Evolutionary conservation across 2,888 invertebrate genomes (phyloP).

Genomic region (Pyrocoelia pectoralis): DNA sequence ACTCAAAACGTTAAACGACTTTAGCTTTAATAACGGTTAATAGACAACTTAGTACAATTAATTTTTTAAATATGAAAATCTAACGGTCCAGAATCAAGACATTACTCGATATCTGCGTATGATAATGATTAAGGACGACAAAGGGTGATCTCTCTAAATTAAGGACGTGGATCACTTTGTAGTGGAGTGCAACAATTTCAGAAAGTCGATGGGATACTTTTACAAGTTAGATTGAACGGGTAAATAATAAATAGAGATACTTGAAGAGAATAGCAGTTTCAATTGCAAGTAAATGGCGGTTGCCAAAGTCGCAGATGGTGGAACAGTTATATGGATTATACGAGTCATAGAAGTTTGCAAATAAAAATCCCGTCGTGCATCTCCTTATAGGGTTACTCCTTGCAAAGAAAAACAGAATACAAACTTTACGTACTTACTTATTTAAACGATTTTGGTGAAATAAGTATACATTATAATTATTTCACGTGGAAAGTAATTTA

Average conservation of each 20-base stretch:
- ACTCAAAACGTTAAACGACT: no score
- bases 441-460: no score
- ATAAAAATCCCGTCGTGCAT: constrained; percentile 28
- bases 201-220: constrained; percentile 18
- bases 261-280: constrained; percentile 27
- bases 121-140: no score
- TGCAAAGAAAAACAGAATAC: constrained; percentile 16
- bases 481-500: constrained; percentile 1
- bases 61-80: no score
- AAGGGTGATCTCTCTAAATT: no score
- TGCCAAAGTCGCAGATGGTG: constrained; percentile 33
- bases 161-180: background rate
- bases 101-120: no score
- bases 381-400: constrained; percentile 24
- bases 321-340: constrained; percentile 31
- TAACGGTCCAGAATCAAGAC: no score
- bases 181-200: background rate
- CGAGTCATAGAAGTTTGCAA: constrained; percentile 28
- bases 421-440: no score
- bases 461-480: no score
- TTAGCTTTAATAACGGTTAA: no score
- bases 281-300: constrained; percentile 31
- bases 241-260: constrained; percentile 31
- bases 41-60: no score
- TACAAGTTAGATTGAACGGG: constrained; percentile 29